Evolutionary conservation across 2,797 vertebrate species (phyloP).

Genomic region (Chelmon rostratus): DNA sequence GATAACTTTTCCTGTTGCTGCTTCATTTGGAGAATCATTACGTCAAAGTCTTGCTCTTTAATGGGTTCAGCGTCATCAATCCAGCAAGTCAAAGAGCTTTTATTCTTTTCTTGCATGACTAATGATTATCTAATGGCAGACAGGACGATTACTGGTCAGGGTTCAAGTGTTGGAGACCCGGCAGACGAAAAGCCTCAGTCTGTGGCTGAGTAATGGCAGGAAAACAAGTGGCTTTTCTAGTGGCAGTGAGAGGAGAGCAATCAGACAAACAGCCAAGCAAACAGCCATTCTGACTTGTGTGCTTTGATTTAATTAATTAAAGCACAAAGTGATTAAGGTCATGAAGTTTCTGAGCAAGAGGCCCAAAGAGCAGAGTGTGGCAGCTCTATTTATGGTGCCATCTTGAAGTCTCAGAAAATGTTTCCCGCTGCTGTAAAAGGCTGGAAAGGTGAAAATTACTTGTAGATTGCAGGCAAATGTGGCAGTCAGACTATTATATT

Average conservation of each 20-base stretch:
- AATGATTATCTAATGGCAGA: constrained; percentile 11
- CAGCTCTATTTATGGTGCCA: not conserved
- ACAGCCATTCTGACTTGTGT: constrained; percentile 29
- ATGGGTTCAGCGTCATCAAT: constrained; percentile 3
- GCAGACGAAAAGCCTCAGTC: constrained; percentile 3
- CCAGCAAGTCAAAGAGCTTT: constrained; percentile 15
- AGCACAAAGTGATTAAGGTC: constrained; percentile 53
- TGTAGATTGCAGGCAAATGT: too few species aligned
- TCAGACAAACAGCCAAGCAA: constrained; percentile 12
- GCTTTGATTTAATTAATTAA: constrained; percentile 51
- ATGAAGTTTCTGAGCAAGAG: constrained; percentile 26
- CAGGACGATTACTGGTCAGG: not conserved
- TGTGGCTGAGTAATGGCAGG: not conserved
- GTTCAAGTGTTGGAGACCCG: constrained; percentile 16
- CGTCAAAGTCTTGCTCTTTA: not conserved
- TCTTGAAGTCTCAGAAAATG: not conserved
- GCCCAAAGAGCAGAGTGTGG: constrained; percentile 9
- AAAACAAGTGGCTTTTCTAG: not conserved
- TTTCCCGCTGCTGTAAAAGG: not conserved
- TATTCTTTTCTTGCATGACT: constrained; percentile 15
- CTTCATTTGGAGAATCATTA: not conserved
- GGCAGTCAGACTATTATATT: not conserved
- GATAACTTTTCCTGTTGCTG: not conserved
- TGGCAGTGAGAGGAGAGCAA: not conserved
- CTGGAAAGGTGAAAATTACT: not conserved